These are phyloP conservation scores for Cenopis cana DNA, from an alignment of 2,888 invertebrate genomes.

Conservation along the genomic window DNA sequence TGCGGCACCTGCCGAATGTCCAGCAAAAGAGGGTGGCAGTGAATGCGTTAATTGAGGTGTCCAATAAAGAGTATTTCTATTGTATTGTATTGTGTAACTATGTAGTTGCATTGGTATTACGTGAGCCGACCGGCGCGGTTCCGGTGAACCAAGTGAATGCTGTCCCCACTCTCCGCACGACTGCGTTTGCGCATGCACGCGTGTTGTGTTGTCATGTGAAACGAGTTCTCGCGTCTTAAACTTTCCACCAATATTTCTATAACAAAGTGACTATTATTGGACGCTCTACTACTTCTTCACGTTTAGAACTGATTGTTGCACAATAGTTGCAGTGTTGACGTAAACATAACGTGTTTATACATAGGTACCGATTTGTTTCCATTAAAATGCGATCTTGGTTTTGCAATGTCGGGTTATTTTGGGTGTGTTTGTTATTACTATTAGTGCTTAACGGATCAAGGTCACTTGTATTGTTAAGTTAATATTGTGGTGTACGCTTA, in stretches of 20 bases:
- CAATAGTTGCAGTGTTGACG: constrained; percentile 13
- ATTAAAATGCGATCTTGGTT: background rate
- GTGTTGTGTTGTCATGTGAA: constrained; percentile 18
- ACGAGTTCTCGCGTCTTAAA: background rate
- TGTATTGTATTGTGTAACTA: background rate
- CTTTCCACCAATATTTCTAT: background rate
- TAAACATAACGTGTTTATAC: constrained; percentile 14
- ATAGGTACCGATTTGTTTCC: background rate
- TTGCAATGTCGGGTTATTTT: constrained; percentile 4
- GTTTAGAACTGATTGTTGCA: background rate
- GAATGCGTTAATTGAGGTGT: too few relatives aligned
- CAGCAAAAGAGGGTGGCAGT: too few relatives aligned
- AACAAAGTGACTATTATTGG: background rate
- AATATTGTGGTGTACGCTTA: background rate
- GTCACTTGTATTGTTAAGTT: background rate
- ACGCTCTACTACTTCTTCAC: background rate
- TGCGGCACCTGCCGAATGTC: too few relatives aligned
- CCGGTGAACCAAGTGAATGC: constrained; percentile 19
- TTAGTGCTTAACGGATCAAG: background rate
- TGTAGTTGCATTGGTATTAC: constrained; percentile 9
- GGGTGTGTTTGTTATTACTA: background rate
- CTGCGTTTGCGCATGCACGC: constrained; percentile 25
- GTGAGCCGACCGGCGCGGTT: constrained; percentile 12
- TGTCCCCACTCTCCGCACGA: constrained; percentile 34
- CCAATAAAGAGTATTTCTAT: too few relatives aligned